phyloP scores from a whole-genome alignment of 37 sponge, comb jelly and placozoan species.

The Amphimedon queenslandica region DNA sequence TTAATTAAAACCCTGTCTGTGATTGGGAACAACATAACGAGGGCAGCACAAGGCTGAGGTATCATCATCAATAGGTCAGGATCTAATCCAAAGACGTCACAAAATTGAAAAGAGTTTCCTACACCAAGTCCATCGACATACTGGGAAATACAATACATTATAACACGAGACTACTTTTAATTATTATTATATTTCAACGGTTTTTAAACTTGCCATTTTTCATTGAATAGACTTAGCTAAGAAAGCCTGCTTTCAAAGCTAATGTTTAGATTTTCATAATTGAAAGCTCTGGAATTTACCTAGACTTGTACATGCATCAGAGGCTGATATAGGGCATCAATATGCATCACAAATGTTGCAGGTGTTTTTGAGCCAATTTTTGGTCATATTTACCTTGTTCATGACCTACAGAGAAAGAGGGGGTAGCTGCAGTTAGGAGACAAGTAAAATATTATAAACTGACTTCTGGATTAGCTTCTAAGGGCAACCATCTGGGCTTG shows the following conservation, averaged over 20 bases:
- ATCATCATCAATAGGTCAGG: conserved; percentile 90
- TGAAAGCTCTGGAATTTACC: too few species aligned
- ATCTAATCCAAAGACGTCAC: conserved; percentile 94
- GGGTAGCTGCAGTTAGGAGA: background rate
- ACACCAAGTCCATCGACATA: conserved; percentile 44
- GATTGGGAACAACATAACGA: conserved; percentile 92
- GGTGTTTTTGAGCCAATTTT: too few species aligned
- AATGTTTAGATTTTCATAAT: too few species aligned
- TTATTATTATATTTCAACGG: too few species aligned
- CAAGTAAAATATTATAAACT: conserved; percentile 11
- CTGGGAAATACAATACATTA: too few species aligned
- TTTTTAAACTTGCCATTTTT: too few species aligned
- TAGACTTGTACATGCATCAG: too few species aligned
- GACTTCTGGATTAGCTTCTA: conserved; percentile 98
- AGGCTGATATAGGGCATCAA: too few species aligned
- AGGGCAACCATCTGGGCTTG: conserved; percentile 81
- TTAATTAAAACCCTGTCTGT: conserved; percentile 71
- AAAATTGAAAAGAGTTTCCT: conserved; percentile 60
- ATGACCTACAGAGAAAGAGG: conserved; percentile 47
- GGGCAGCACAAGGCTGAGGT: conserved; percentile 80
- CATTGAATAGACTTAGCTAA: too few species aligned
- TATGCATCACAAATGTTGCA: too few species aligned
- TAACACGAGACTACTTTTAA: too few species aligned
- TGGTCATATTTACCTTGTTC: conserved; percentile 74
- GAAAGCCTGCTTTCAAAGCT: too few species aligned